Base-by-base conservation (phyloP, 2,888 invertebrate species). In the Drosophila rellima region DNA sequence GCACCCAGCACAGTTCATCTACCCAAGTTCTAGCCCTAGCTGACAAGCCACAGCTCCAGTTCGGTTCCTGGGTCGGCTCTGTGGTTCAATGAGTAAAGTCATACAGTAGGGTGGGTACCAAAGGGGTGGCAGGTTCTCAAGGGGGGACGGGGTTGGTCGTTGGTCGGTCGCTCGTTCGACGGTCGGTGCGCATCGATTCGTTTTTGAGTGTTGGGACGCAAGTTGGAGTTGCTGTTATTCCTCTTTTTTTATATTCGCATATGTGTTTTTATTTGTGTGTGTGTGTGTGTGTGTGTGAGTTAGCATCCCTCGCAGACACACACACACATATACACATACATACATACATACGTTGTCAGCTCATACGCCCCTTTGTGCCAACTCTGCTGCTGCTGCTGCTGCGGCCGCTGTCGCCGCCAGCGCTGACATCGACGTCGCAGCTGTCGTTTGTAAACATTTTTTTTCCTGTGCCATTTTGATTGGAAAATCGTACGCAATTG, bases 401-500 rank as follows among this genome's bases (percentile, higher is more conserved):
- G 55, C 50, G n/a, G 55, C 29, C 23, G 47, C 44, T 40, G 39
- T 10, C 57, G 48, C 42, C 54, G 54, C 17, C 57, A 18, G 54
- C 70, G 66, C 44, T 39, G 29, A 20, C 63, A 52, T n/a, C 55
- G 60, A 31, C 67, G 68, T 45, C 73, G 77, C 65, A 56, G 70
- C 63, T 69, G 51, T 52, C 67, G 68, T 55, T 66, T 62, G 60
- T 26, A 33, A 52, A 13, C 17, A 10, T 67, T 68, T 81, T 75
- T 75, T 70, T 51, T 67, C 62, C 60, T 76, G 83, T 83, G 80
- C 83, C 84, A 72, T 89, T 84, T 89, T 85, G 85, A 85, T 85
- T 85, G 85, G 89, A 89, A 85, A 85, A 89, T 89, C 83, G 83
- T 84, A 88, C 87, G 87, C 87, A 83, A 83, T 88, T 86, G 87